Evolutionary conservation across 2,113 vertebrate genomes (phyloP), one percentile per base, ranked within the genome.

Genomic region (Dryoscopus gambensis): DNA sequence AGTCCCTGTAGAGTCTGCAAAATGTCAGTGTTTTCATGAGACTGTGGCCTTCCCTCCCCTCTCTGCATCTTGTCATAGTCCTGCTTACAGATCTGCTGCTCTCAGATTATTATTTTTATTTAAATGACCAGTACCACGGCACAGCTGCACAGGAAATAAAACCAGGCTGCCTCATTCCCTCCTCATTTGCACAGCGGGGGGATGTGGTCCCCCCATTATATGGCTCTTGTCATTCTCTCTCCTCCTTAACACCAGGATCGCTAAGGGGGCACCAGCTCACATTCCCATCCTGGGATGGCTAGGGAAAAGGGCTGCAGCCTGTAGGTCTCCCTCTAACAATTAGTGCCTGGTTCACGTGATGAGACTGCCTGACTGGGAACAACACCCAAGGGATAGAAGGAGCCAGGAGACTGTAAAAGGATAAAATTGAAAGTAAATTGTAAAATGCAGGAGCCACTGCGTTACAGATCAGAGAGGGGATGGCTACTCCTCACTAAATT

Each of bases 61-160:
- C 64, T 49, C 40, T 10, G 3, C 90, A 78, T 81, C 83, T 81
- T 92, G 65, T 84, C 69, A 57, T 52, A 68, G 49, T 37, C 94
- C 80, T 78, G 82, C 76, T 93, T 79, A 81, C 56, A 96, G 73
- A 94, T 90, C 94, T 95, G 85, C 78, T 84, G 25, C 70, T 92
- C 60, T n/a, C 76, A 95, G 94, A 88, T 95, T 81, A 81, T 87
- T 95, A 60, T 84, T 96, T 95, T 89, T 86, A 91, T 85, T 95
- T 71, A 88, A 94, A 95, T 69, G 33, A 14, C 81, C 2, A 0
- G 69, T 69, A 88, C 94, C 69, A 90, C 10, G 0, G 60, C 12
- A 16, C 96, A 96, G 95, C 97, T 97, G 94, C 90, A 94, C 90
- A 95, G 90, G 94, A 96, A 95, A 92, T 93, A 97, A 91, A 95